phyloP scores from a whole-genome alignment of 2,113 vertebrate species.

The Cheirogaleus medius region DNA sequence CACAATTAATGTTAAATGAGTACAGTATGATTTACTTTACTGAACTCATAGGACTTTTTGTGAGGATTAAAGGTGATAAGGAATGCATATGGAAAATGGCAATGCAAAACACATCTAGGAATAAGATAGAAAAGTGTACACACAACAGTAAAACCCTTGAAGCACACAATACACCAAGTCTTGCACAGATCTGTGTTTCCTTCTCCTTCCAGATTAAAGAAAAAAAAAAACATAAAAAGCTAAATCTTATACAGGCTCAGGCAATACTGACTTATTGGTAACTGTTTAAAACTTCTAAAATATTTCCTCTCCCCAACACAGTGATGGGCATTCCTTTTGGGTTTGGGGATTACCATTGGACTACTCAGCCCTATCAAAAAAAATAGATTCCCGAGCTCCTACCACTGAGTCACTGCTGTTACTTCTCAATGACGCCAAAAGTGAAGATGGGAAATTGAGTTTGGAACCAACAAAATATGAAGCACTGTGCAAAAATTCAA shows the following conservation, averaged over 20 bases:
- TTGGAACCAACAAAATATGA: slow-evolving; percentile 3
- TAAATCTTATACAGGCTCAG: neutral
- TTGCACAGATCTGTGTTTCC: neutral
- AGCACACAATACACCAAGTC: neutral
- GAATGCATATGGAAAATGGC: neutral
- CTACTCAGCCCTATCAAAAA: neutral
- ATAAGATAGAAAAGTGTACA: neutral
- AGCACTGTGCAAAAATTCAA: neutral
- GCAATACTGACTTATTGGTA: neutral
- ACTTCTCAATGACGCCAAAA: neutral
- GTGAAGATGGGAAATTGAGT: neutral
- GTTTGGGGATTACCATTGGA: neutral
- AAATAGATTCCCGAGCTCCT: neutral
- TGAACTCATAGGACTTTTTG: neutral
- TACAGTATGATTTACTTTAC: neutral
- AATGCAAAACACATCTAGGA: neutral
- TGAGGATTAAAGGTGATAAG: neutral
- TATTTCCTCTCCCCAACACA: neutral
- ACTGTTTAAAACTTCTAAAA: neutral
- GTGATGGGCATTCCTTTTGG: neutral
- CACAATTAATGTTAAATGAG: neutral
- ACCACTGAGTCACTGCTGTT: neutral
- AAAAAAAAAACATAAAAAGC: neutral
- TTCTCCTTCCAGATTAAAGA: neutral
- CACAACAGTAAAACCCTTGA: neutral